phyloP scores from a whole-genome alignment of 2,888 invertebrate species.

The Pyrgus malvae region DNA sequence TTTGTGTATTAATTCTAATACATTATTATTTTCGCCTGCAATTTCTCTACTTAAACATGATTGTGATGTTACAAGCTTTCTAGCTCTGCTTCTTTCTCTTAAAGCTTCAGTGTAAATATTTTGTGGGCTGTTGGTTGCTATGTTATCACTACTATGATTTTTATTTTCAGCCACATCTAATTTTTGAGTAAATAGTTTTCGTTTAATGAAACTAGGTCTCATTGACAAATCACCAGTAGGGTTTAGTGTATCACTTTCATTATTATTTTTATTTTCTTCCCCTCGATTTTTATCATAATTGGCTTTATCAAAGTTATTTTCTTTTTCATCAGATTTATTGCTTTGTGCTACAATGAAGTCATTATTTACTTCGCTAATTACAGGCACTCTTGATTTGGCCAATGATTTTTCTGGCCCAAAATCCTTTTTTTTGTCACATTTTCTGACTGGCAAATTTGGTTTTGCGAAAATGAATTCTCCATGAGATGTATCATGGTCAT shows the following conservation, averaged over 20 bases:
- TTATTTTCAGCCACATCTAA: constrained; percentile 60
- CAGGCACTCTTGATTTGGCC: constrained; percentile 2
- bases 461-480: constrained; percentile 59
- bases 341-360: no score
- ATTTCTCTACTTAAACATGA: constrained; percentile 63
- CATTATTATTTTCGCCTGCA: constrained; percentile 52
- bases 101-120: constrained; percentile 48
- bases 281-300: no score
- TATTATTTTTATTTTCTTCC: no score
- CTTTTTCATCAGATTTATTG: no score
- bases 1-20: constrained; percentile 67
- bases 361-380: neutral
- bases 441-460: constrained; percentile 51
- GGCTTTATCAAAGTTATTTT: no score
- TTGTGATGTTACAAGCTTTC: constrained; percentile 61
- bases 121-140: constrained; percentile 52
- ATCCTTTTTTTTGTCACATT: constrained; percentile 36
- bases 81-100: constrained; percentile 62
- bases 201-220: constrained; percentile 70
- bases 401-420: constrained; percentile 18
- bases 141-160: constrained; percentile 48
- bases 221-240: constrained; percentile 42
- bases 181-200: constrained; percentile 69
- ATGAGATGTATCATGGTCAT: constrained; percentile 29
- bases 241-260: constrained; percentile 3